Conservation (phyloP, 2,113 vertebrate genomes). For the Macroglossus sobrinus region DNA sequence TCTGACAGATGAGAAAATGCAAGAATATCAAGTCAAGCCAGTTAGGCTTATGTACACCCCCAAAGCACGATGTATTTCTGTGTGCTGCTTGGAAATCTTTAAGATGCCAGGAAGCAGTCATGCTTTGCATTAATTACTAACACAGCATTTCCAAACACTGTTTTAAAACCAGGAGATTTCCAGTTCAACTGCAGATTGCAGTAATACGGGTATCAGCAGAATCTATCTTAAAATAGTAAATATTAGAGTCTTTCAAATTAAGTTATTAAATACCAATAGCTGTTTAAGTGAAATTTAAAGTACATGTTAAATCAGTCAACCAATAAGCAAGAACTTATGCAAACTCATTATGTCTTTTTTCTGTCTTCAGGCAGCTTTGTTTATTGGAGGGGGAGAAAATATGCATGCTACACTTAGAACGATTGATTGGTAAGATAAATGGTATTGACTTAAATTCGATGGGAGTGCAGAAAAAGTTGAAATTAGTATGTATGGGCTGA, state of each 20-base stretch:
- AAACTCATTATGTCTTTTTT: neutral
- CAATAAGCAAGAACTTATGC: neutral
- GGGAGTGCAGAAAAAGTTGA: neutral
- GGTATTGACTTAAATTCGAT: neutral
- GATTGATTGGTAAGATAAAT: neutral
- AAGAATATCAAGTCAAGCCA: slow-evolving; percentile 5
- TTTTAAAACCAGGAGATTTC: slow-evolving; percentile 14
- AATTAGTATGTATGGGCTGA: neutral
- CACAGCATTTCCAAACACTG: neutral
- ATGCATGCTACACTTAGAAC: neutral
- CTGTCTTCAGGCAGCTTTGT: neutral
- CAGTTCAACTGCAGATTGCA: neutral
- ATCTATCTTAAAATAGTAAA: slow-evolving; percentile 21
- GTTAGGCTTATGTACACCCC: neutral
- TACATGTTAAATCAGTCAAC: neutral
- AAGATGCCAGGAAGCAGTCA: neutral
- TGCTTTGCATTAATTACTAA: neutral
- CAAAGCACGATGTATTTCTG: neutral
- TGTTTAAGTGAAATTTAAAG: neutral
- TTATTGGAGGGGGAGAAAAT: neutral
- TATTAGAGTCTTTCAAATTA: neutral
- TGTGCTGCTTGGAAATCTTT: neutral
- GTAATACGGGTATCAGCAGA: neutral
- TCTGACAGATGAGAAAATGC: neutral
- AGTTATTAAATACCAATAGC: neutral